phyloP scores from a whole-genome alignment of 2,797 vertebrate species.

The Microchirus variegatus region DNA sequence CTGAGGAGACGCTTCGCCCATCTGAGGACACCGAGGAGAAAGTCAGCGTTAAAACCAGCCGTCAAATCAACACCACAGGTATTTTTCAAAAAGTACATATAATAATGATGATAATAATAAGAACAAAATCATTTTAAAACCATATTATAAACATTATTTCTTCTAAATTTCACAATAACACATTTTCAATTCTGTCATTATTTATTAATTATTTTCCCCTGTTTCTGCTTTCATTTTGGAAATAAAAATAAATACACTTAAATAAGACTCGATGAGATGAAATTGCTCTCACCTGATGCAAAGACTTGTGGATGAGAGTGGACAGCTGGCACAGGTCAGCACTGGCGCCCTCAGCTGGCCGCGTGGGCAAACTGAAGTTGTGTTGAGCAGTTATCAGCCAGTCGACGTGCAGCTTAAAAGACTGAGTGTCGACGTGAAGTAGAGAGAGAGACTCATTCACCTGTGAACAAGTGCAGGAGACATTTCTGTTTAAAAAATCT shows the following conservation, averaged over 20 bases:
- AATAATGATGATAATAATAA: too few relatives aligned
- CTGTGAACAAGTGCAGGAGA: constrained; percentile 40
- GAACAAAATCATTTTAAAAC: too few relatives aligned
- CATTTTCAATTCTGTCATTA: too few relatives aligned
- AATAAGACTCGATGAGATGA: too few relatives aligned
- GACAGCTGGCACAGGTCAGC: constrained; percentile 44
- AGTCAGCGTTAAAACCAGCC: neutral
- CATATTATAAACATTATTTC: too few relatives aligned
- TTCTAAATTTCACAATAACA: too few relatives aligned
- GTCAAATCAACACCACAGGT: too few relatives aligned
- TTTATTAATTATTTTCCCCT: too few relatives aligned
- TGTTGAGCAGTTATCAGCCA: constrained; percentile 62
- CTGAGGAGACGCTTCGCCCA: constrained; percentile 18
- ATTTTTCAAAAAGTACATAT: too few relatives aligned
- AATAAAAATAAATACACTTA: too few relatives aligned
- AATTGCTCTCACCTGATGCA: constrained; percentile 54
- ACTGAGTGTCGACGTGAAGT: constrained; percentile 39
- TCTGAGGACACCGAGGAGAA: constrained; percentile 21
- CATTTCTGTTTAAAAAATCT: too few relatives aligned
- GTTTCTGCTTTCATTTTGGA: too few relatives aligned
- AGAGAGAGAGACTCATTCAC: constrained; percentile 57
- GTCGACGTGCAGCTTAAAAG: constrained; percentile 61
- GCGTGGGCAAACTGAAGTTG: constrained; percentile 40
- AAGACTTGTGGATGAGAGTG: neutral
- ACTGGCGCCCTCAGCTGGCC: constrained; percentile 34